Percentiles rank a stretch among this genome's conserved stretches.
These are phyloP conservation scores for Chymomyza procnemis DNA, from an alignment of 2,888 invertebrate species.

Conservation along the genomic window DNA sequence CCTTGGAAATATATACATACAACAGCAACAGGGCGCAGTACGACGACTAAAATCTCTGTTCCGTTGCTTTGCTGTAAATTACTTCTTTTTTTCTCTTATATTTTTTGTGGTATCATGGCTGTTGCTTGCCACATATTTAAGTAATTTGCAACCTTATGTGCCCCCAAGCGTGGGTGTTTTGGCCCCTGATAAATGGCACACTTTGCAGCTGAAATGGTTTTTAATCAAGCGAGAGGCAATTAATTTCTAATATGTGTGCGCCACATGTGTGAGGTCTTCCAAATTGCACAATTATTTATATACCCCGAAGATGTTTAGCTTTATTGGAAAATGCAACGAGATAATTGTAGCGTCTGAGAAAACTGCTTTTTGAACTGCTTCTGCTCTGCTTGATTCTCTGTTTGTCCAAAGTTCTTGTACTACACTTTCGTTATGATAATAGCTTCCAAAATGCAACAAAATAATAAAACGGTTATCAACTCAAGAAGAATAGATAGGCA, in stretches of 20 bases:
- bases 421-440: too few relatives aligned
- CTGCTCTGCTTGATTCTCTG: too few relatives aligned
- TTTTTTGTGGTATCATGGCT: neutral
- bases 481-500: too few relatives aligned
- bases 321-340: too few relatives aligned
- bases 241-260: conserved; percentile 41
- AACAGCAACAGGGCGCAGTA: conserved; percentile 4
- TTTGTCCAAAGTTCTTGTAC: too few relatives aligned
- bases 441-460: too few relatives aligned
- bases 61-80: neutral
- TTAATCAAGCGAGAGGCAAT: conserved; percentile 59
- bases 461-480: too few relatives aligned
- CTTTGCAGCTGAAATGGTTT: conserved; percentile 53
- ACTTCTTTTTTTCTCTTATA: neutral
- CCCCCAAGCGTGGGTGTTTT: neutral
- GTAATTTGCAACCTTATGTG: conserved; percentile 20
- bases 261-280: conserved; percentile 40
- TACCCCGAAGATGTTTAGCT: neutral
- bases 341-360: too few relatives aligned
- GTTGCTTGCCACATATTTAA: conserved; percentile 9
- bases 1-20: neutral
- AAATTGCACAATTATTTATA: neutral
- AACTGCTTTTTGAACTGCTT: too few relatives aligned
- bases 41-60: neutral
- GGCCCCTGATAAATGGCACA: conserved; percentile 3